Evolutionary conservation across 2,113 vertebrate species (phyloP).

Genomic region (Speoplatyrhinus poulsoni): DNA sequence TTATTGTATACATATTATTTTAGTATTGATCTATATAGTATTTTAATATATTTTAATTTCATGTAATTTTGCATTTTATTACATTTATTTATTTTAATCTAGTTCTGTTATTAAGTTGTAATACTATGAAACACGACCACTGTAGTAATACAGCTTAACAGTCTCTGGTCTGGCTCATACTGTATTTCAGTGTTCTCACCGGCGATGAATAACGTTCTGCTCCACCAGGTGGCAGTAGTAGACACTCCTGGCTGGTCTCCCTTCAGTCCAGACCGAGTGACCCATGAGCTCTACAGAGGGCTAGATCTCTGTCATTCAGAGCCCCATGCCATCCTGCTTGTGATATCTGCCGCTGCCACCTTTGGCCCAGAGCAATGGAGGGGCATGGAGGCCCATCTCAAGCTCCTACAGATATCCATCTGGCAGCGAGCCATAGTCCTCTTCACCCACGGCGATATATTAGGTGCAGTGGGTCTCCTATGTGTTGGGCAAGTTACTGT

Average conservation of each 20-base stretch:
- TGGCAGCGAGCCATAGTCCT: constrained; percentile 44
- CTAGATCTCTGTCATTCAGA: constrained; percentile 30
- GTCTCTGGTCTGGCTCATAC: background rate
- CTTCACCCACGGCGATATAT: constrained; percentile 42
- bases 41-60: too few relatives aligned
- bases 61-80: too few relatives aligned
- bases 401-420: constrained; percentile 19
- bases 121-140: too few relatives aligned
- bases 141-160: background rate
- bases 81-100: too few relatives aligned
- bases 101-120: too few relatives aligned
- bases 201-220: background rate
- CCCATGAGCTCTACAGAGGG: constrained; percentile 27
- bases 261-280: constrained; percentile 7
- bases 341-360: constrained; percentile 10
- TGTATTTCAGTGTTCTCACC: background rate
- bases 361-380: constrained; percentile 24
- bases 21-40: too few relatives aligned
- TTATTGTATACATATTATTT: too few relatives aligned
- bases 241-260: constrained; percentile 54
- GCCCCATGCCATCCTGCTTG: constrained; percentile 48
- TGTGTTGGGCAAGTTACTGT: too few relatives aligned
- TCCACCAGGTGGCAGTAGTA: constrained; percentile 40
- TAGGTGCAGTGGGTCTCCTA: constrained; percentile 15
- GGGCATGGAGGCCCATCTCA: constrained; percentile 44